Percentiles rank a stretch among this genome's conserved stretches.
Conservation (phyloP, 2,888 invertebrate genomes). For the Xanthia togata region DNA sequence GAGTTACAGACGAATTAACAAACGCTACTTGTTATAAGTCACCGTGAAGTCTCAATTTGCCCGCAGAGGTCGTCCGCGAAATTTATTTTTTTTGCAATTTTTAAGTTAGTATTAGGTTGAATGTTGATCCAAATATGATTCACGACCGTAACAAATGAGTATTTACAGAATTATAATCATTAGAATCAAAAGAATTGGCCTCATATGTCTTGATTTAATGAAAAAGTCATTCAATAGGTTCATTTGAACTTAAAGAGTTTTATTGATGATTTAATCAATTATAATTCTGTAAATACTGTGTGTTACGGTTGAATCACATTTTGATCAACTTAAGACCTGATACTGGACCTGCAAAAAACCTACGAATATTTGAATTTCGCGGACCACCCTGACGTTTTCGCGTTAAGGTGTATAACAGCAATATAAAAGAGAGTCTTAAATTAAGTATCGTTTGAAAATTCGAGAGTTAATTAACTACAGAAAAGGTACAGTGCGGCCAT, state of each 20-base stretch:
- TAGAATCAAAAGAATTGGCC: neutral
- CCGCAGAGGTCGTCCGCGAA: neutral
- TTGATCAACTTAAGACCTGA: neutral
- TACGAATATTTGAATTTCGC: neutral
- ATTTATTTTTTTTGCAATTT: neutral
- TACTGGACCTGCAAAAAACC: neutral
- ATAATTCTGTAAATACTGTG: neutral
- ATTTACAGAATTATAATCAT: neutral
- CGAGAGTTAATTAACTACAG: neutral
- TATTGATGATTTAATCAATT: neutral
- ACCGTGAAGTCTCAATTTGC: neutral
- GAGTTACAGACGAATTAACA: neutral
- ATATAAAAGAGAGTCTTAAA: neutral
- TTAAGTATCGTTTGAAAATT: slow-evolving; percentile 8
- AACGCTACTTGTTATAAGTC: slow-evolving; percentile 3
- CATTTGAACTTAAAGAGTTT: too few species aligned
- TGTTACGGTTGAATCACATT: neutral
- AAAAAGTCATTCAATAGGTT: neutral
- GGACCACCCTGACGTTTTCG: neutral
- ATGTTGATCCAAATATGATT: neutral
- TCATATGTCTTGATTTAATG: neutral
- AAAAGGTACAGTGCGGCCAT: neutral
- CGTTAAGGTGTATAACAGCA: neutral
- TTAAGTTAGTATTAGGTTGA: neutral
- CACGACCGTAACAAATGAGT: neutral